Percentiles rank a stretch among this genome's conserved stretches.
phyloP scores from a whole-genome alignment of 2,888 invertebrate genomes.

The Galerucella calmariensis region DNA sequence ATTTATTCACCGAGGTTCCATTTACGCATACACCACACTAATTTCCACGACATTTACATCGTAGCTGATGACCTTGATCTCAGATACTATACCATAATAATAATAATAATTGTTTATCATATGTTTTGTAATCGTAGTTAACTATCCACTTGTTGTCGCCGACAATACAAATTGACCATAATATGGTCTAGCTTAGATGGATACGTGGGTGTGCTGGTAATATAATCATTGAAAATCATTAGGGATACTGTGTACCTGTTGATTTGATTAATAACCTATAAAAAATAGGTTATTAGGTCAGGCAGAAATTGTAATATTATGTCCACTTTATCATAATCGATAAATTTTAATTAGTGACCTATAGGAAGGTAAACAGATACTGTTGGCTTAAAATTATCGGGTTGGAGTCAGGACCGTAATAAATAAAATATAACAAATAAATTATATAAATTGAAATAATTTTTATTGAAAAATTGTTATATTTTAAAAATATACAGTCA shows the following conservation, averaged over 20 bases:
- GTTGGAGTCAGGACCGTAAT: background rate
- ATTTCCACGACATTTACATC: background rate
- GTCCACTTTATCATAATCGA: constrained; percentile 5
- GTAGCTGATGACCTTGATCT: constrained; percentile 26
- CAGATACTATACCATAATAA: constrained; percentile 14
- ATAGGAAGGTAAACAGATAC: background rate
- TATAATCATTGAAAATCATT: constrained; percentile 20
- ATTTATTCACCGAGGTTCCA: background rate
- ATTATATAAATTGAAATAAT: too few species aligned
- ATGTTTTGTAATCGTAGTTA: constrained; percentile 31
- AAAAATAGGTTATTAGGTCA: constrained; percentile 1
- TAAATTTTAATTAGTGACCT: constrained; percentile 7
- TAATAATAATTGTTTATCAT: constrained; percentile 29
- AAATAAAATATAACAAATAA: background rate
- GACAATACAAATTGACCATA: constrained; percentile 37
- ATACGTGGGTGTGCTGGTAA: constrained; percentile 16
- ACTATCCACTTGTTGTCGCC: constrained; percentile 39
- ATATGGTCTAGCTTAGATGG: background rate
- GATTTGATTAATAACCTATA: constrained; percentile 5
- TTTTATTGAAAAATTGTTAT: too few species aligned
- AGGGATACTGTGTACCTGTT: constrained; percentile 13
- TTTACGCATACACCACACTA: background rate
- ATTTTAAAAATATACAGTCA: too few species aligned
- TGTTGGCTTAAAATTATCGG: background rate
- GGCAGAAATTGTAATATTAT: background rate